phyloP scores from a whole-genome alignment of 2,113 vertebrate species.

The Hemichromis elongatus region DNA sequence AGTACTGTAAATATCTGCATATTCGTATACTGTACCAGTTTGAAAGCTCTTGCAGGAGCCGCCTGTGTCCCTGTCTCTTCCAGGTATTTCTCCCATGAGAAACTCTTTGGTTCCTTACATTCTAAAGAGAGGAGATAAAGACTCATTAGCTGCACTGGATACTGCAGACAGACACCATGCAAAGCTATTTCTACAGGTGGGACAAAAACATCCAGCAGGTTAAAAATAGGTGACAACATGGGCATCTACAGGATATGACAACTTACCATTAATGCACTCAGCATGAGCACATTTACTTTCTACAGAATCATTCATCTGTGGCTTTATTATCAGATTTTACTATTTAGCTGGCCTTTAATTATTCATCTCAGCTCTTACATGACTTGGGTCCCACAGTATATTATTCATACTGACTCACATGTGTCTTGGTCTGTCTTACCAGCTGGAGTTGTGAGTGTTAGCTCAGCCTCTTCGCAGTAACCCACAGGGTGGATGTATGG shows the following conservation, averaged over 20 bases:
- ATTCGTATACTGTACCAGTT: conserved; percentile 68
- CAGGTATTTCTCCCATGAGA: conserved; percentile 87
- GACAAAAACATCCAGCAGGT: background rate
- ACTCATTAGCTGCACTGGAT: background rate
- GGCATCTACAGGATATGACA: background rate
- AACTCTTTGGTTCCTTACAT: conserved; percentile 79
- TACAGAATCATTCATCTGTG: background rate
- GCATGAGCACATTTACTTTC: background rate
- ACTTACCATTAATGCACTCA: background rate
- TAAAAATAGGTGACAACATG: background rate
- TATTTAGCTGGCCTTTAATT: background rate
- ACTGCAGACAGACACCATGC: background rate
- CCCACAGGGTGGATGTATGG: conserved; percentile 88
- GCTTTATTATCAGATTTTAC: background rate
- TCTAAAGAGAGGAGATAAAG: conserved; percentile 58
- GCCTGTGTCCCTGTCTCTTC: conserved; percentile 85
- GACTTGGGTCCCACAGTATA: background rate
- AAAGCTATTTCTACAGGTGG: background rate
- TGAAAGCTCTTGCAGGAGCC: conserved; percentile 87
- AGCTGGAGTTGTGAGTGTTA: conserved; percentile 82
- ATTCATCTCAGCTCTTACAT: background rate
- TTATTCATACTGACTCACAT: conserved; percentile 37
- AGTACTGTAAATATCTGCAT: background rate
- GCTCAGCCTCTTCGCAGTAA: conserved; percentile 80
- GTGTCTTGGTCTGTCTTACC: conserved; percentile 72